These are phyloP conservation scores for Erebia aethiops DNA, from an alignment of 2,888 invertebrate genomes.

Conservation along the genomic window DNA sequence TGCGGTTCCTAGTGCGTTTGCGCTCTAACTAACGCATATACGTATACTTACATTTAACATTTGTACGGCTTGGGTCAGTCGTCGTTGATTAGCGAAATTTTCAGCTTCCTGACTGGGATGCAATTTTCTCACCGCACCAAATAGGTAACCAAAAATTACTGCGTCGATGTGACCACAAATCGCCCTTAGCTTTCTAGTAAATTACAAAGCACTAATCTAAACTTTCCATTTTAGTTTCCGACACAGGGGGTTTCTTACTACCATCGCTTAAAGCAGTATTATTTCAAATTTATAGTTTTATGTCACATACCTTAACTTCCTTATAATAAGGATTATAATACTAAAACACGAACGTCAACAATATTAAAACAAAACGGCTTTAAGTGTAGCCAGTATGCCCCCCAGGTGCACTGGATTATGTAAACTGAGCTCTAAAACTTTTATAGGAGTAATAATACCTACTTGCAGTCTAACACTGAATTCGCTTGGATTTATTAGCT, in stretches of 20 bases:
- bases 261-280: too few relatives aligned
- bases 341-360: too few relatives aligned
- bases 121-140: conserved; percentile 30
- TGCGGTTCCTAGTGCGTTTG: too few relatives aligned
- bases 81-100: conserved; percentile 17
- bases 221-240: conserved; percentile 35
- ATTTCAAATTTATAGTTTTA: too few relatives aligned
- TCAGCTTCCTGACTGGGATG: conserved; percentile 16
- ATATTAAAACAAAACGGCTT: too few relatives aligned
- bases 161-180: conserved; percentile 37
- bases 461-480: not conserved
- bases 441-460: not conserved
- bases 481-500: conserved; percentile 6
- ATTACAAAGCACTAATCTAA: conserved; percentile 37
- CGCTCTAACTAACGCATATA: not conserved
- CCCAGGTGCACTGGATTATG: conserved; percentile 22
- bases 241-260: conserved; percentile 4
- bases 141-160: conserved; percentile 33
- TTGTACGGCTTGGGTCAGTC: not conserved
- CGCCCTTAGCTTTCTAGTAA: conserved; percentile 33
- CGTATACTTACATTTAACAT: not conserved
- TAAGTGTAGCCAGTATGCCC: too few relatives aligned
- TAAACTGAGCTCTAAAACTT: conserved; percentile 22
- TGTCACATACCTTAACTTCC: too few relatives aligned
- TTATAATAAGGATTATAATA: too few relatives aligned